Evolutionary conservation across 1,140 invertebrate species (phyloP).

Genomic region (Wasmannia auropunctata): DNA sequence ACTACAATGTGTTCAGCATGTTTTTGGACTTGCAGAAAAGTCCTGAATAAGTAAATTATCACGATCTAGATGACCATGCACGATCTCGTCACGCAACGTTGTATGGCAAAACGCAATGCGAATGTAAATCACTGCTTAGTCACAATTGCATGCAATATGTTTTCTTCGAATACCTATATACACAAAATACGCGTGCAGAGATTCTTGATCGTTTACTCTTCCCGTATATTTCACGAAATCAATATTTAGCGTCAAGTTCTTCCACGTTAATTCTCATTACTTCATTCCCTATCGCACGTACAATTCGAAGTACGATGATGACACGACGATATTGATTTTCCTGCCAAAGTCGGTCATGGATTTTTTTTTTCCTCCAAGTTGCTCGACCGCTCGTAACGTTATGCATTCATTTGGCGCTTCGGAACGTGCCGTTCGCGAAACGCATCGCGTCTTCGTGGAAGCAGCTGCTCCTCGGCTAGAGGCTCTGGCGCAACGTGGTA

Average conservation of each 20-base stretch:
- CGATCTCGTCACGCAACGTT: conserved; percentile 15
- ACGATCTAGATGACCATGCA: conserved; percentile 12
- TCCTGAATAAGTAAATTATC: conserved; percentile 23
- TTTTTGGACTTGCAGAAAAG: background rate
- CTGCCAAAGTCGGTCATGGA: background rate
- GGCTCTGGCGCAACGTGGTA: background rate
- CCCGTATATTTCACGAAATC: background rate
- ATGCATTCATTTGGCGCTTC: conserved; percentile 26
- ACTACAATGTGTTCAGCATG: background rate
- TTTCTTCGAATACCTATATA: background rate
- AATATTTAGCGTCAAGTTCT: background rate
- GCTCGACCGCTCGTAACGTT: background rate
- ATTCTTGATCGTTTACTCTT: background rate
- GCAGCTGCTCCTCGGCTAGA: conserved; percentile 45
- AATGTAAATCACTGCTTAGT: conserved; percentile 9
- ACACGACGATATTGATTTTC: conserved; percentile 3
- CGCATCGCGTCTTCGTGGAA: background rate
- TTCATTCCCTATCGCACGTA: background rate
- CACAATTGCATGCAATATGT: conserved; percentile 4
- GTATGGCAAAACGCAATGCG: background rate
- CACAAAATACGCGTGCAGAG: background rate
- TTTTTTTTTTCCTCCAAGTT: background rate
- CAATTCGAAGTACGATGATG: background rate
- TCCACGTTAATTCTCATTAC: background rate
- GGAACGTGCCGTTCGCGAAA: conserved; percentile 29